A percentile compares a stretch with the other conserved stretches of the same genome.
Evolutionary conservation across 2,888 invertebrate species (phyloP).

Genomic region (Ochropleura plecta): DNA sequence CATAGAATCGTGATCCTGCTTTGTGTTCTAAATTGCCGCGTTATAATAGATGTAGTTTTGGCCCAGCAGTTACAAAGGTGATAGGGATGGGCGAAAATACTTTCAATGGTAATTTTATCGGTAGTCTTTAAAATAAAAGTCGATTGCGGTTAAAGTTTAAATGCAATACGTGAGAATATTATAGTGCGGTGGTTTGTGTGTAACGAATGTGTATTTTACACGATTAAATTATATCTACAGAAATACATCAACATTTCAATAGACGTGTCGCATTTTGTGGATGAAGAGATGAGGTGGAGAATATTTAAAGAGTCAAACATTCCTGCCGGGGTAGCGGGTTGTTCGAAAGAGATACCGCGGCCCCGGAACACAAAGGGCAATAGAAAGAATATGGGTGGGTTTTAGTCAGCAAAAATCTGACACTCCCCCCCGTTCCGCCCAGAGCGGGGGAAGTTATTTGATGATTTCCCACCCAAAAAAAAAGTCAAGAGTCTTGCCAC

Average conservation of each 20-base stretch:
- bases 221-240: not conserved
- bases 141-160: conserved; percentile 30
- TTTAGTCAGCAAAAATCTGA: too few relatives aligned
- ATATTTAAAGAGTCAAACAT: too few relatives aligned
- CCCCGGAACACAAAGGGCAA: too few relatives aligned
- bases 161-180: conserved; percentile 40
- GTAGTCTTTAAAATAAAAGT: conserved; percentile 38
- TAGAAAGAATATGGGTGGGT: too few relatives aligned
- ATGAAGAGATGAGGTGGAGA: not conserved
- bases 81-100: conserved; percentile 48
- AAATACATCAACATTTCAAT: not conserved
- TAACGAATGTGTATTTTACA: not conserved
- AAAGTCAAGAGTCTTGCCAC: too few relatives aligned
- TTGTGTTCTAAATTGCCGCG: conserved; percentile 73
- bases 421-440: too few relatives aligned
- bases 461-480: too few relatives aligned
- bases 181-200: conserved; percentile 5
- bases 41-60: conserved; percentile 72
- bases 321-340: too few relatives aligned
- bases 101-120: conserved; percentile 62
- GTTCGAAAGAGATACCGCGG: too few relatives aligned
- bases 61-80: conserved; percentile 51
- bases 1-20: conserved; percentile 68
- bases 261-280: not conserved
- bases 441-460: too few relatives aligned